These are phyloP conservation scores for Taurulus bubalis DNA, from an alignment of 2,113 vertebrate genomes.

Conservation along the genomic window DNA sequence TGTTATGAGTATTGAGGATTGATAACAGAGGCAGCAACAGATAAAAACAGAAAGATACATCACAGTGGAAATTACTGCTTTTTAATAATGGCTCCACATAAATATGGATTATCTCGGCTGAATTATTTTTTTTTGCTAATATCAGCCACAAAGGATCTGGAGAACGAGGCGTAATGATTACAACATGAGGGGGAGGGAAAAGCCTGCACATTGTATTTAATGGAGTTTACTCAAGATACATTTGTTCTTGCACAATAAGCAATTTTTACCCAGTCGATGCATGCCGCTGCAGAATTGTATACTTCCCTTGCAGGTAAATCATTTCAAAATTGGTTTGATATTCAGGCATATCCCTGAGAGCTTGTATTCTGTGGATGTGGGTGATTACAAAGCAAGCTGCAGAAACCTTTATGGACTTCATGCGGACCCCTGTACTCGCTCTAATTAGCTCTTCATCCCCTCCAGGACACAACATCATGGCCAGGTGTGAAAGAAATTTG, in stretches of 20 bases:
- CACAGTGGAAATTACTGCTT: conserved; percentile 15
- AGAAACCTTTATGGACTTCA: conserved; percentile 66
- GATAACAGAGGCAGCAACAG: conserved; percentile 48
- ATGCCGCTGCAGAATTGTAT: conserved; percentile 76
- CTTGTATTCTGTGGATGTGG: conserved; percentile 57
- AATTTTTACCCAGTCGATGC: conserved; percentile 75
- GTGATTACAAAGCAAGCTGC: conserved; percentile 77
- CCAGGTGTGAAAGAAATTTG: conserved; percentile 58
- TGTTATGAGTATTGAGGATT: conserved; percentile 38
- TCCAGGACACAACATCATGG: conserved; percentile 62
- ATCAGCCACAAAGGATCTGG: conserved; percentile 51
- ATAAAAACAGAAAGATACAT: conserved; percentile 26
- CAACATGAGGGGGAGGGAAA: conserved; percentile 43
- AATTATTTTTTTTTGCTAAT: conserved; percentile 71
- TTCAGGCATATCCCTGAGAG: conserved; percentile 74
- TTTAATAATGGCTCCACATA: conserved; percentile 61
- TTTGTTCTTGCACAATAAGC: conserved; percentile 77
- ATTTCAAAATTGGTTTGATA: conserved; percentile 80
- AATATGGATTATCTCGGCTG: conserved; percentile 60
- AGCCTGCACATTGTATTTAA: conserved; percentile 62
- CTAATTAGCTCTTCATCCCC: conserved; percentile 75
- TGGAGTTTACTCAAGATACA: conserved; percentile 71
- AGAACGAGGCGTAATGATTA: conserved; percentile 72
- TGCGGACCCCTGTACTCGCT: conserved; percentile 52
- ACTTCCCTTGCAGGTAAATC: conserved; percentile 80